Base-by-base conservation (phyloP, 2,113 vertebrate genomes). In the Pampusana beccarii region DNA sequence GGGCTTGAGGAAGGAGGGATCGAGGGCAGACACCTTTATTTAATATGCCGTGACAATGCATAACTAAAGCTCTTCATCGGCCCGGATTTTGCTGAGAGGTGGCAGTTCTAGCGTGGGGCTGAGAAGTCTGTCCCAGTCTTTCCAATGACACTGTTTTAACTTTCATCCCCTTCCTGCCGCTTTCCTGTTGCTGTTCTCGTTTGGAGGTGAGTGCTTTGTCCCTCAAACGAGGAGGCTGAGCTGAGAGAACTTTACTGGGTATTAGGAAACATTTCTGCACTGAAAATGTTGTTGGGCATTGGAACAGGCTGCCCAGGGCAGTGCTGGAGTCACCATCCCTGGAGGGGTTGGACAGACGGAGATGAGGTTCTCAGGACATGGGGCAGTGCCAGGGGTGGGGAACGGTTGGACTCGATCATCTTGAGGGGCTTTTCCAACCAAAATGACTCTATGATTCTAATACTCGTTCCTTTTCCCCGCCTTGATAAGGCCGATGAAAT, bases 11-110 rank as follows among this genome's bases (percentile, higher is more conserved):
- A 93, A 17, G 5, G 56, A 88, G 86, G 92, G 72, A 86, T 95
- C 1, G 2, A 54, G 95, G 93, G 92, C 94, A 95, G 83, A 21
- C 91, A 92, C 94, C 96, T 96, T 93, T 95, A 31, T 91, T 93
- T 96, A 96, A 97, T 95, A 46, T 57, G 8, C 72, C 92, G 28
- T 84, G 94, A 67, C 95, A 42, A 13, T 92, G 95, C 94, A 96
- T 96, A 95, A 74, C 88, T 89, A 70, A 92, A 13, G 11, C 80
- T 94, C 79, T 80, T 83, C 33, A 56, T 54, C 79, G 86, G 25
- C 13, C 31, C 0, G 2, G 24, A 6, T 88, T 97, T 46, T 96
- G 95, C 96, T 96, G 92, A 96, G 57, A 81, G 94, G 48, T 34
- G 86, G 91, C 89, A 64, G 60, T 54, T 92, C 72, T 66, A 44